A percentile compares a stretch with the other conserved stretches of the same genome.
These are phyloP conservation scores for Catocala sponsa DNA, from an alignment of 2,888 invertebrate species.

Conservation along the genomic window DNA sequence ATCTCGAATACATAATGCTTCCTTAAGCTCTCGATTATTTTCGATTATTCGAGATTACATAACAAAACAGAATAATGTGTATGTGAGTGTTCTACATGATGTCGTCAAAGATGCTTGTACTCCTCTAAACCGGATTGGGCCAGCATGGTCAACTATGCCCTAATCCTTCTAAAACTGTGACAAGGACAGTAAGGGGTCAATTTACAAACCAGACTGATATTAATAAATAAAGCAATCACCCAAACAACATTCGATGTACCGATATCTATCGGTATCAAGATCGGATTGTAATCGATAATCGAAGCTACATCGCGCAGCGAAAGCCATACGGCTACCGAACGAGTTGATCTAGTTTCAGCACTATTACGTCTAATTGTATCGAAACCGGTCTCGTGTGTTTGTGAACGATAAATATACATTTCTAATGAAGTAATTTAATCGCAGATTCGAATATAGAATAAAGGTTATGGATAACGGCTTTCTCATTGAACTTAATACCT, in stretches of 20 bases:
- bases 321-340: constrained; percentile 49
- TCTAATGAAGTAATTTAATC: constrained; percentile 33
- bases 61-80: too few relatives aligned
- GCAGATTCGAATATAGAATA: constrained; percentile 24
- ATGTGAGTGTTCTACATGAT: too few relatives aligned
- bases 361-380: constrained; percentile 47
- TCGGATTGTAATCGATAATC: constrained; percentile 22
- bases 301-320: constrained; percentile 39
- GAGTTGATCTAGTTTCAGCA: constrained; percentile 50
- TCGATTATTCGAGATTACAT: too few relatives aligned
- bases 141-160: too few relatives aligned
- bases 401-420: constrained; percentile 27
- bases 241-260: constrained; percentile 29
- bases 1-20: too few relatives aligned
- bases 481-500: constrained; percentile 15
- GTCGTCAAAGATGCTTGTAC: too few relatives aligned
- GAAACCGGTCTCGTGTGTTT: constrained; percentile 21
- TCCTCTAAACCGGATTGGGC: too few relatives aligned
- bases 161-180: too few relatives aligned
- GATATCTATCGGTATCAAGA: constrained; percentile 38
- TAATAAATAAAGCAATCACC: not conserved
- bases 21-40: too few relatives aligned
- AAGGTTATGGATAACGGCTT: constrained; percentile 5
- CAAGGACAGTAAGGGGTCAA: too few relatives aligned
- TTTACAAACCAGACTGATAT: too few relatives aligned